Evolutionary conservation across 1,140 invertebrate species (phyloP).

Genomic region (Cataglyphis hispanica): DNA sequence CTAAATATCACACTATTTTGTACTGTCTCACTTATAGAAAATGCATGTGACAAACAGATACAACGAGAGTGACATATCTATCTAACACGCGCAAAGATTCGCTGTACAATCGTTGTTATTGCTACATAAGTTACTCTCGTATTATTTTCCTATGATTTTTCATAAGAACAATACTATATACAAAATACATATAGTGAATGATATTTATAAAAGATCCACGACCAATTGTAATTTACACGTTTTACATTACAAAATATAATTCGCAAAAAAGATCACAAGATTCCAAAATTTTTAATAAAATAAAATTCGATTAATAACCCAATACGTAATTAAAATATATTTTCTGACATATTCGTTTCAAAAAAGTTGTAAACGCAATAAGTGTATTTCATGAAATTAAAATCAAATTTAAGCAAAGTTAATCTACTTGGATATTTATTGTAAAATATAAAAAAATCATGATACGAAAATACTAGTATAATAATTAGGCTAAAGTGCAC

Average conservation of each 20-base stretch:
- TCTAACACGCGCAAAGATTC: conserved; percentile 14
- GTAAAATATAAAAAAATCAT: conserved; percentile 17
- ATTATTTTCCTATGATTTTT: background rate
- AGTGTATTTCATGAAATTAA: background rate
- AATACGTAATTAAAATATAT: background rate
- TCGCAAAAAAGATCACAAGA: background rate
- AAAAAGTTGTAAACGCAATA: background rate
- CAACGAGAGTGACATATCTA: background rate
- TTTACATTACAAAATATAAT: background rate
- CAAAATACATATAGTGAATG: background rate
- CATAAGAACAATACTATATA: conserved; percentile 17
- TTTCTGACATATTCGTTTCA: background rate
- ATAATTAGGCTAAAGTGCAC: conserved; percentile 2
- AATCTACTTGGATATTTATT: background rate
- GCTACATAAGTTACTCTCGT: background rate
- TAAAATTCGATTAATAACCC: background rate
- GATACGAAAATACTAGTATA: conserved; percentile 9
- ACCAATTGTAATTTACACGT: conserved; percentile 10
- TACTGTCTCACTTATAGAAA: conserved; percentile 40
- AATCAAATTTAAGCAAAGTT: conserved; percentile 9
- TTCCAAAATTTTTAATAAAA: conserved; percentile 22
- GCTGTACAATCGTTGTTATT: background rate
- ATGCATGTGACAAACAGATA: conserved; percentile 18
- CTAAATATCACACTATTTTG: conserved; percentile 36
- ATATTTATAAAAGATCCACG: conserved; percentile 41